Evolutionary conservation across 2,888 invertebrate species (phyloP), one percentile per base, ranked within the genome.

Genomic region (Chesias legatella): DNA sequence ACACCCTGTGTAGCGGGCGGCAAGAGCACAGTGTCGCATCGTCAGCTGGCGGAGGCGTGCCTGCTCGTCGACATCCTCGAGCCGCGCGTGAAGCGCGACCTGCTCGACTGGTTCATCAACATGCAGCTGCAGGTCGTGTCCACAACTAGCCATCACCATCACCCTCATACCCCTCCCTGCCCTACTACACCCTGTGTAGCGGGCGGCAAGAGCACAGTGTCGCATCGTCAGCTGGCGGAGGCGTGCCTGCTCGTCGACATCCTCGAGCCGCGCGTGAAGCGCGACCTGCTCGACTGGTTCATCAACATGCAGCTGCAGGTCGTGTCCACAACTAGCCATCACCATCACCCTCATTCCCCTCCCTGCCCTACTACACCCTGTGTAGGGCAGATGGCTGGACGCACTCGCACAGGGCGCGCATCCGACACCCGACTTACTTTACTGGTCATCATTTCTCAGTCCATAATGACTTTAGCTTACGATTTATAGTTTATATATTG

Each of bases 271-370:
- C 92, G 92, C 76, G 95, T 98, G 0, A 96, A 95, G 85, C 90
- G 91, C 39, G 97, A 98, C 33, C 82, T 98, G 33, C 88, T 98
- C 0, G 91, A 93, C 48, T 99, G 98, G 98, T 97, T 98, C 80
- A 93, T 98, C 3, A 81, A 90, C 43, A 76, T 91, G 60, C 97
- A 98, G 68, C 76, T 96, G 29, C 92, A 93, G 67, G 96, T 88
- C n/a, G n/a, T n/a, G n/a, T n/a, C n/a, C n/a, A n/a, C n/a, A n/a
- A n/a, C n/a, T n/a, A n/a, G n/a, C n/a, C n/a, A n/a, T n/a, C n/a
- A n/a, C n/a, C n/a, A n/a, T n/a, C n/a, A n/a, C n/a, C n/a, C n/a
- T n/a, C n/a, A n/a, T n/a, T 10, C n/a, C 5, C 5, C n/a, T 26
- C n/a, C 9, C 8, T 9, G 7, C 25, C 10, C n/a, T 3, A 36